Evolutionary conservation across 2,888 invertebrate species (phyloP).

Genomic region (Eilema depressum): DNA sequence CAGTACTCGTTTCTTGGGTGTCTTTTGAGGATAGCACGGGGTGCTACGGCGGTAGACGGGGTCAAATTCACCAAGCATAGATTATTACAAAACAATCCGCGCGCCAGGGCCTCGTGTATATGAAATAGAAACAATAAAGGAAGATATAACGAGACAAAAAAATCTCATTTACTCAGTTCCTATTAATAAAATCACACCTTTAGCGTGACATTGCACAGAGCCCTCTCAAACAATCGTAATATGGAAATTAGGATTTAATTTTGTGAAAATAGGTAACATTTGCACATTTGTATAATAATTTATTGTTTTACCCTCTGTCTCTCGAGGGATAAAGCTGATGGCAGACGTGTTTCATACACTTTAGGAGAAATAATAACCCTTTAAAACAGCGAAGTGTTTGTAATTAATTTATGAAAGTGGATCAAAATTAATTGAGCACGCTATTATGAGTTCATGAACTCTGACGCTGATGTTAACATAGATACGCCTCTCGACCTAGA

Average conservation of each 20-base stretch:
- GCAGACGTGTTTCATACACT: not conserved
- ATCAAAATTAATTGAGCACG: not conserved
- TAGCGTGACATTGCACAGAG: not conserved
- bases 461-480: not conserved
- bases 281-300: not conserved
- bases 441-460: conserved; percentile 7
- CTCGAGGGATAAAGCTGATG: not conserved
- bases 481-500: conserved; percentile 1
- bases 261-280: not conserved
- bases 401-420: conserved; percentile 1
- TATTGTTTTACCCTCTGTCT: not conserved
- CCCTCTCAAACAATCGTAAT: not conserved
- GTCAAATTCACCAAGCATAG: too few species aligned
- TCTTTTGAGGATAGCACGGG: too few species aligned
- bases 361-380: not conserved
- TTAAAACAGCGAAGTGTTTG: conserved; percentile 2
- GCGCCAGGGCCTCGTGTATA: too few species aligned
- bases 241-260: conserved; percentile 5
- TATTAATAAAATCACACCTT: not conserved
- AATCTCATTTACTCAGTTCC: not conserved
- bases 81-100: too few species aligned
- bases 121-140: not conserved
- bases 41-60: too few species aligned
- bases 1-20: too few species aligned
- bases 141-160: not conserved